Base-by-base conservation (phyloP, 2,888 invertebrate genomes). In the Achlya flavicornis region DNA sequence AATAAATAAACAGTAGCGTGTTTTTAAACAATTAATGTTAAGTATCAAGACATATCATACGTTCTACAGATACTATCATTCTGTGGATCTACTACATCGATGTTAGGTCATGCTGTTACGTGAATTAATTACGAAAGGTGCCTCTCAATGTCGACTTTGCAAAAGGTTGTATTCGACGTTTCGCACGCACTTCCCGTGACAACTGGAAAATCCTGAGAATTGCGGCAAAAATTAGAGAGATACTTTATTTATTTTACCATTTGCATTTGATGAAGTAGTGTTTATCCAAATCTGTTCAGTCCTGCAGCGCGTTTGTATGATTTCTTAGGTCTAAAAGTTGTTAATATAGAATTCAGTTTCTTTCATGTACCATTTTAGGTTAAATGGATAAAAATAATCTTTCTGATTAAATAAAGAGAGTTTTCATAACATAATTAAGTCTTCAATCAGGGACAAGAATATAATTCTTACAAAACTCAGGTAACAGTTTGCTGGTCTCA, bases 41-140 rank as follows among this genome's bases (percentile, higher is more conserved):
- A 72, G 67, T 67, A 76, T 71, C 72, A 77, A 76, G 70, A 74
- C 64, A 58, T 63, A 66, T 65, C 61, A 63, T 67, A 66, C 70
- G 48, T 35, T 16, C 63, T 66, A 60, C 19, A 14, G 41, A 57
- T 63, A 41, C 66, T 64, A 64, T 66, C 61, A 57, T 62, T 68
- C 63, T 65, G 66, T 67, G 69, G 70, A 74, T 69, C 65, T 64
- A 61, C 65, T 60, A 67, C 58, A 60, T 67, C 64, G 66, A 65
- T 66, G 67, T 65, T 64, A 66, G 69, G 65, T 72, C 68, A 72
- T 69, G 67, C 66, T 57, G 62, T 65, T 63, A 59, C 63, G 64
- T 58, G 68, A 70, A 69, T 69, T 68, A 69, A 69, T 70, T 70
- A 57, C 26, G 57, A 53, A 61, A 16, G 63, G 19, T 41, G 58